Evolutionary conservation across 2,888 invertebrate species (phyloP).

Genomic region (Ecliptopera silaceata): DNA sequence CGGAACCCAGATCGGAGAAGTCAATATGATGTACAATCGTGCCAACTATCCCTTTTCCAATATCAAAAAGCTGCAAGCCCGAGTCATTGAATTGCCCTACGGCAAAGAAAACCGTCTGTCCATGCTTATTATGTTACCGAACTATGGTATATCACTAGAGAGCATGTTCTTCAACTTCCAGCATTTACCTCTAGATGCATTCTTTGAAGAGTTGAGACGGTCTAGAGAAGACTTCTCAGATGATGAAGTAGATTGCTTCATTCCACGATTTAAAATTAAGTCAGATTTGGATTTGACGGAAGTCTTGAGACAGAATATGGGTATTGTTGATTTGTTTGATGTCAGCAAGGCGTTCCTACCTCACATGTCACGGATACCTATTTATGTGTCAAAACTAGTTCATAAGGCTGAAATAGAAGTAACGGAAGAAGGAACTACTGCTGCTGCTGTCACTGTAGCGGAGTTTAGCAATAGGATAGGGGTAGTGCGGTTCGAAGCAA

Average conservation of each 20-base stretch:
- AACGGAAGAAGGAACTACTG: conserved; percentile 88
- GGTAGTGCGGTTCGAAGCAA: conserved; percentile 83
- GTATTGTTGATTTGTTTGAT: conserved; percentile 84
- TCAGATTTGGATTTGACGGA: conserved; percentile 82
- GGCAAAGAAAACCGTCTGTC: conserved; percentile 80
- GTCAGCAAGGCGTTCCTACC: conserved; percentile 54
- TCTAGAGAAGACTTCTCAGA: conserved; percentile 80
- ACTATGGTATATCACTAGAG: conserved; percentile 76
- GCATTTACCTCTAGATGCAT: conserved; percentile 66
- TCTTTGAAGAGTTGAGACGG: conserved; percentile 77
- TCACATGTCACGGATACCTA: conserved; percentile 73
- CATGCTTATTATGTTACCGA: conserved; percentile 86
- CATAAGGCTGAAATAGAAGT: conserved; percentile 90
- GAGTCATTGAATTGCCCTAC: conserved; percentile 87
- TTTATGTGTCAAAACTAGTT: conserved; percentile 83
- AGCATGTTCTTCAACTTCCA: conserved; percentile 80
- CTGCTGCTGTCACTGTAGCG: conserved; percentile 80
- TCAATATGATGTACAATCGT: conserved; percentile 89
- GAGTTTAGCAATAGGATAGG: conserved; percentile 79
- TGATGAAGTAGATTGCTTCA: conserved; percentile 85
- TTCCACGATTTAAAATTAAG: conserved; percentile 85
- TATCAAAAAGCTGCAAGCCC: conserved; percentile 80
- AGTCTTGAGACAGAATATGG: conserved; percentile 63
- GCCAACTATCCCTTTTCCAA: conserved; percentile 83
- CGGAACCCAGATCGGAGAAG: conserved; percentile 77